Evolutionary conservation across 2,797 vertebrate species (phyloP).

Genomic region (Uromys caudimaculatus): DNA sequence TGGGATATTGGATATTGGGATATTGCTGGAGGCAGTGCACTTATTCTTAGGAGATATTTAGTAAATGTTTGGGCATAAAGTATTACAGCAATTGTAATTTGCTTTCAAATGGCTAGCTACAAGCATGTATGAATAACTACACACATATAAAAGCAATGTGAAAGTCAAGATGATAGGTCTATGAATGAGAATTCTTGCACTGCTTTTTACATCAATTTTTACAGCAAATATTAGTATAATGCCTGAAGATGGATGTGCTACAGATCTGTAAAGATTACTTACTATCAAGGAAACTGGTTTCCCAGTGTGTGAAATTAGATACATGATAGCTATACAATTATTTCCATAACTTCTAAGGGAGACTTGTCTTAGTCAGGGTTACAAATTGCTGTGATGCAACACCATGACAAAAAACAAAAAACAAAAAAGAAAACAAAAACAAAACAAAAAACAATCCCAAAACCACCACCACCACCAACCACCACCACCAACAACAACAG

Average conservation of each 20-base stretch:
- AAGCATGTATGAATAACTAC: not conserved
- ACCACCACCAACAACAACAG: too few species aligned
- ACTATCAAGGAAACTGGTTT: constrained; percentile 2
- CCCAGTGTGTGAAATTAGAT: not conserved
- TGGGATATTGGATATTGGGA: not conserved
- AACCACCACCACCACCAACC: too few species aligned
- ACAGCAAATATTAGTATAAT: not conserved
- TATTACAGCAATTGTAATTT: not conserved
- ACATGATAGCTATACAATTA: not conserved
- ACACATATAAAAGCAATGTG: not conserved
- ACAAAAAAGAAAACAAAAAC: not conserved
- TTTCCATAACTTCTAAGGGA: not conserved
- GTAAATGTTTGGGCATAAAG: constrained; percentile 20
- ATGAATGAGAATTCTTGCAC: not conserved
- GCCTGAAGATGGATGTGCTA: not conserved
- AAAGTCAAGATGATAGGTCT: not conserved
- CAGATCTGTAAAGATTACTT: not conserved
- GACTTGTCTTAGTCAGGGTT: not conserved
- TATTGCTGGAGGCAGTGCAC: not conserved
- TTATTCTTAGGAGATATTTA: constrained; percentile 30
- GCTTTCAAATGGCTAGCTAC: not conserved
- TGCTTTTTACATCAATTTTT: not conserved
- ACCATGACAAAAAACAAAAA: not conserved
- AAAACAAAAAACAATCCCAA: not conserved
- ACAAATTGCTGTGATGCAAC: not conserved